Conservation (phyloP, 92 coral and sea anemone species). For the Nematostella vectensis region DNA sequence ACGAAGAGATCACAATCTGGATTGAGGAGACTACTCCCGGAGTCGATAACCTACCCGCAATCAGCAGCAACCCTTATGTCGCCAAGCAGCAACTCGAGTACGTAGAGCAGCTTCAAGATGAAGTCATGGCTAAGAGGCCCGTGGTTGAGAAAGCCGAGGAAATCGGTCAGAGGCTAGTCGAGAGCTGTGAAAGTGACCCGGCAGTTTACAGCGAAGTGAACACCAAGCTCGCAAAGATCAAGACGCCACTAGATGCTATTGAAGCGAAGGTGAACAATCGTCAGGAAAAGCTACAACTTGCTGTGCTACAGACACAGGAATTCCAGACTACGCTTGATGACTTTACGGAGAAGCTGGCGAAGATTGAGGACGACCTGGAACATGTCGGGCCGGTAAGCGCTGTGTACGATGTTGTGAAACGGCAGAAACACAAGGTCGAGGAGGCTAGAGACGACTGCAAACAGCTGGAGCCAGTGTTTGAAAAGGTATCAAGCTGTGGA, state of each 20-base stretch:
- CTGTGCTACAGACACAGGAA: constrained; percentile 75
- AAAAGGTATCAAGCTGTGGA: constrained; percentile 57
- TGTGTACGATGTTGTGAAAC: constrained; percentile 63
- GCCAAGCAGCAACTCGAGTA: constrained; percentile 71
- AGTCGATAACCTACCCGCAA: constrained; percentile 55
- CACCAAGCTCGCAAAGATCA: constrained; percentile 57
- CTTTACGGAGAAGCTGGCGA: constrained; percentile 59
- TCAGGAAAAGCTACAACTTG: constrained; percentile 65
- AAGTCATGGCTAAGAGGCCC: constrained; percentile 58
- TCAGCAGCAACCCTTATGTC: constrained; percentile 65
- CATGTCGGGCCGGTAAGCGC: constrained; percentile 69
- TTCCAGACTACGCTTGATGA: constrained; percentile 82
- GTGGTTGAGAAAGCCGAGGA: constrained; percentile 68
- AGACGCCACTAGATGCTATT: constrained; percentile 49
- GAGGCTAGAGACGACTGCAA: constrained; percentile 63
- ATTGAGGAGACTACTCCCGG: constrained; percentile 57
- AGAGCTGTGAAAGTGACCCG: constrained; percentile 68
- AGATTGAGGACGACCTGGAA: constrained; percentile 63
- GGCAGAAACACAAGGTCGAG: constrained; percentile 65
- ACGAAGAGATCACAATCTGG: constrained; percentile 74
- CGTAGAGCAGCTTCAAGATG: constrained; percentile 66
- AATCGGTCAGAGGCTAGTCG: constrained; percentile 65
- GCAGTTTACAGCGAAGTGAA: constrained; percentile 52
- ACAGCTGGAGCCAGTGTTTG: constrained; percentile 88
- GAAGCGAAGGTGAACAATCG: constrained; percentile 68